Evolutionary conservation across 2,888 invertebrate genomes (phyloP).

Genomic region (Phortica okadai): DNA sequence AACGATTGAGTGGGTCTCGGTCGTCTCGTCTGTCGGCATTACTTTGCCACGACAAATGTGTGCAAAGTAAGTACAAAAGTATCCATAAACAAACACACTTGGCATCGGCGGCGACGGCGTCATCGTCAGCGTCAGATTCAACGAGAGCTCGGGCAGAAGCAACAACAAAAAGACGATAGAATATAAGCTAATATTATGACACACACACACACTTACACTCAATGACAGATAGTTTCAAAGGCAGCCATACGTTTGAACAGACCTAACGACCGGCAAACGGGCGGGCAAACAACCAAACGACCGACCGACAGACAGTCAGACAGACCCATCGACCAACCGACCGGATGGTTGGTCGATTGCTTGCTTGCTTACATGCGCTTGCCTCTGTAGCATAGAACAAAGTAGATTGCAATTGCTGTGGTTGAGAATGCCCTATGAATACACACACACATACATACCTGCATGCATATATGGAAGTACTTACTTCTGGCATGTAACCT

Average conservation of each 20-base stretch:
- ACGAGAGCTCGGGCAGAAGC: neutral
- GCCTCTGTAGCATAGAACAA: neutral
- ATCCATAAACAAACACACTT: constrained; percentile 23
- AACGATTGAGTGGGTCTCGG: constrained; percentile 1
- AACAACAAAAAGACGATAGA: neutral
- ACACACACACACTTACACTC: neutral
- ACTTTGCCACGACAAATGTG: neutral
- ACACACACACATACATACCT: no score
- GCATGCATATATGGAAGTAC: no score
- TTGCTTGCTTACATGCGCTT: no score
- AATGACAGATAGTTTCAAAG: neutral
- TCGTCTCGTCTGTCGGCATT: neutral
- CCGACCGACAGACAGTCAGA: no score
- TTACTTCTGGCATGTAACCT: no score
- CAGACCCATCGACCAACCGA: neutral
- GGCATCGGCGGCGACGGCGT: neutral
- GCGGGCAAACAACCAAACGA: neutral
- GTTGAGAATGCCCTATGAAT: no score
- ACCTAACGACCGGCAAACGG: neutral
- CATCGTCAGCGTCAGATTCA: neutral
- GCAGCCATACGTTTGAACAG: neutral
- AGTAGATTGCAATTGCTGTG: neutral
- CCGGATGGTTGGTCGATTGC: neutral
- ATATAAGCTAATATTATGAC: constrained; percentile 26
- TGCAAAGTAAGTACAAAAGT: constrained; percentile 25